Percentiles rank a stretch among this genome's conserved stretches.
Conservation (phyloP, 1,140 invertebrate genomes). For the Varroa destructor region DNA sequence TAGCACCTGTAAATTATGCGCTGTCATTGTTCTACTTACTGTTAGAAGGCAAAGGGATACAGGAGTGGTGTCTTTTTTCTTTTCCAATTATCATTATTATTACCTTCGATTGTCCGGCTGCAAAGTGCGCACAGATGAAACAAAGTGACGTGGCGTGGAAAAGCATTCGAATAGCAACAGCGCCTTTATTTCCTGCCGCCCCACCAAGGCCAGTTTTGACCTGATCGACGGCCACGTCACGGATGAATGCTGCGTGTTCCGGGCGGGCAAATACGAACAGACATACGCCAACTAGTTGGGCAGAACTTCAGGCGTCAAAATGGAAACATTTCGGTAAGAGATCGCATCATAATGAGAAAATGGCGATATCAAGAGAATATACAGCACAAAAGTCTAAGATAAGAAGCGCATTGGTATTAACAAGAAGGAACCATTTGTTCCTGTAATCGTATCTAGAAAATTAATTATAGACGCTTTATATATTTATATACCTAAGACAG, state of each 20-base stretch:
- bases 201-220: conserved; percentile 97
- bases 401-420: too few species aligned
- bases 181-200: conserved; percentile 83
- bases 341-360: too few species aligned
- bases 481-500: conserved; percentile 49
- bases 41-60: too few species aligned
- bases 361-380: too few species aligned
- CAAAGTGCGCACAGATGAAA: conserved; percentile 97
- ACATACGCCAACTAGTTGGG: conserved; percentile 95
- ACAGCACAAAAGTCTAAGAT: too few species aligned
- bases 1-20: conserved; percentile 52
- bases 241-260: conserved; percentile 65
- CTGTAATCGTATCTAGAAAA: too few species aligned
- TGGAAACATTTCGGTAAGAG: too few species aligned
- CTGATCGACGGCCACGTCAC: conserved; percentile 81
- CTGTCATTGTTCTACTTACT: too few species aligned
- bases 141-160: conserved; percentile 83
- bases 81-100: too few species aligned
- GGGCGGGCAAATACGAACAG: conserved; percentile 84
- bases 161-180: conserved; percentile 81
- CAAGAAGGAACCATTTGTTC: too few species aligned
- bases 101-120: conserved; percentile 70
- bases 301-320: conserved; percentile 48
- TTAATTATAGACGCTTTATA: too few species aligned
- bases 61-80: too few species aligned